Conservation (phyloP, 2,888 invertebrate genomes). For the Dasypogon diadema region DNA sequence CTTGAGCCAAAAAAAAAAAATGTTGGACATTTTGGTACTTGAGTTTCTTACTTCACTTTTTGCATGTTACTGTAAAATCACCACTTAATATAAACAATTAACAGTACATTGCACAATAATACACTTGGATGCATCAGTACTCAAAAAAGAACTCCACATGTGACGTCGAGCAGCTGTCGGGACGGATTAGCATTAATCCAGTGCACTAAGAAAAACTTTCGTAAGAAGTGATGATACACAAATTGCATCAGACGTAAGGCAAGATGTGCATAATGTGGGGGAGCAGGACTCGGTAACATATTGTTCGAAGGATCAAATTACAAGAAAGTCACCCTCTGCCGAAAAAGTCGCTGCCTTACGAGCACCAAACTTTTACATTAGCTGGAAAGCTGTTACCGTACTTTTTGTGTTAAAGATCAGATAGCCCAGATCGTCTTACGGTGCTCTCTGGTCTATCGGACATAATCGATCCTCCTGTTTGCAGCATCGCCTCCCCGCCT, state of each 20-base stretch:
- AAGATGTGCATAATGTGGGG: conserved; percentile 35
- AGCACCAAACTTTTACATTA: conserved; percentile 2
- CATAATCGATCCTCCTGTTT: conserved; percentile 34
- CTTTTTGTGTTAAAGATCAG: conserved; percentile 38
- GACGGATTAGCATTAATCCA: conserved; percentile 27
- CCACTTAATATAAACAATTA: too few species aligned
- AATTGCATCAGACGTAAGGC: conserved; percentile 18
- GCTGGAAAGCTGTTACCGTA: conserved; percentile 15
- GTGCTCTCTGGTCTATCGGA: conserved; percentile 16
- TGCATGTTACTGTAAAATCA: too few species aligned
- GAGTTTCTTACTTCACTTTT: too few species aligned
- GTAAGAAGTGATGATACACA: neutral
- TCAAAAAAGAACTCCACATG: neutral
- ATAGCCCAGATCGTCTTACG: conserved; percentile 38
- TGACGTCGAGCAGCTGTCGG: conserved; percentile 32
- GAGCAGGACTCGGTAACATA: conserved; percentile 28
- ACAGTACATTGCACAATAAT: too few species aligned
- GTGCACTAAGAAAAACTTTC: conserved; percentile 9
- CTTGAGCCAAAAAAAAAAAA: too few species aligned
- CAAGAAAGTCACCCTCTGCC: conserved; percentile 33
- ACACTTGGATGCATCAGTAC: too few species aligned
- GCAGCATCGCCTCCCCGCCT: conserved; percentile 33
- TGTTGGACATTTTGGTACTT: too few species aligned
- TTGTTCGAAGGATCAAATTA: conserved; percentile 23
- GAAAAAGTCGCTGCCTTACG: neutral